These are phyloP conservation scores for Anthoscopus minutus DNA, from an alignment of 2,113 vertebrate genomes.

Conservation along the genomic window DNA sequence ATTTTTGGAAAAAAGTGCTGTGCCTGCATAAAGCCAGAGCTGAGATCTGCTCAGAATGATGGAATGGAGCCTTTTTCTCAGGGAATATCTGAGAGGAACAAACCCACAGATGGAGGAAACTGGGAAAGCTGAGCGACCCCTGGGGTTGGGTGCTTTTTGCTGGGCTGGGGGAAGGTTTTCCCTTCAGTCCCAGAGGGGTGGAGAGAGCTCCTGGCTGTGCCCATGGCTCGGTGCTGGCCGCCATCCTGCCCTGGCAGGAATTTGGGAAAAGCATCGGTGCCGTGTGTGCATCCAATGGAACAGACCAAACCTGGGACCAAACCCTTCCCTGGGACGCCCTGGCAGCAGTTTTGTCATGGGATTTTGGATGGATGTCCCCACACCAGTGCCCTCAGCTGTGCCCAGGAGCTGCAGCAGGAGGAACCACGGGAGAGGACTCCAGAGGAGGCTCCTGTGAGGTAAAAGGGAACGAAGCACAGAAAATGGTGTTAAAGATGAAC, in stretches of 20 bases:
- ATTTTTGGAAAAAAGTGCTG: constrained; percentile 10
- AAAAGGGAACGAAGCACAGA: constrained; percentile 22
- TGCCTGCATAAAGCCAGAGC: not conserved
- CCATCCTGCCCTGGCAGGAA: not conserved
- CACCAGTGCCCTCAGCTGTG: not conserved
- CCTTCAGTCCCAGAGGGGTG: not conserved
- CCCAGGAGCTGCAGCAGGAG: not conserved
- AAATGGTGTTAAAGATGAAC: not conserved
- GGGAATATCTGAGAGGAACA: not conserved
- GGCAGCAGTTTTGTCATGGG: not conserved
- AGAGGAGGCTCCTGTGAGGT: not conserved
- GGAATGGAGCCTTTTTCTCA: not conserved
- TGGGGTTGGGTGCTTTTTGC: not conserved
- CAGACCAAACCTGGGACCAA: not conserved
- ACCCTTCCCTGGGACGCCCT: not conserved
- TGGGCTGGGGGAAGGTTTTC: not conserved
- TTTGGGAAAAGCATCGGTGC: constrained; percentile 27
- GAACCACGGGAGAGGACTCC: not conserved
- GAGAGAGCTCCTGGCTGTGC: not conserved
- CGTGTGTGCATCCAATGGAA: not conserved
- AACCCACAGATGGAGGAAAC: not conserved
- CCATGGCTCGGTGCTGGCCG: not conserved
- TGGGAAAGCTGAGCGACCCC: not conserved
- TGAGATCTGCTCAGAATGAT: not conserved
- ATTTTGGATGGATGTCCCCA: not conserved